phyloP scores from a whole-genome alignment of 2,797 vertebrate genomes.

The Antennarius maculatus region DNA sequence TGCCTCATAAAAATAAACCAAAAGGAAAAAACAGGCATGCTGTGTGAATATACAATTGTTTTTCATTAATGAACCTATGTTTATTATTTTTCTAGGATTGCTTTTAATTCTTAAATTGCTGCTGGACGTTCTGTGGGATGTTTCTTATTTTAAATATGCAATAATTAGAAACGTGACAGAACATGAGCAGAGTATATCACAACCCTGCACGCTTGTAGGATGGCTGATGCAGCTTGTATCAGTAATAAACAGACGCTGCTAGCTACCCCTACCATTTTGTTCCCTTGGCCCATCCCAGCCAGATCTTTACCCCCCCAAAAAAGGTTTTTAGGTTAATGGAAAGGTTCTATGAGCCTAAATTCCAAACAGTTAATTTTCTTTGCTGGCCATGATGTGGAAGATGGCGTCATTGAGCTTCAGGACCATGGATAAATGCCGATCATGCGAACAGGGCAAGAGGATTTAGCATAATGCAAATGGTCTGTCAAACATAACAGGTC shows the following conservation, averaged over 20 bases:
- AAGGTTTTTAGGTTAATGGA: constrained; percentile 6
- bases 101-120: constrained; percentile 1
- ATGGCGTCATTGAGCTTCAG: too few relatives aligned
- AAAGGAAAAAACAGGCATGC: constrained; percentile 37
- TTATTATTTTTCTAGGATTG: neutral
- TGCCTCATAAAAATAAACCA: constrained; percentile 62
- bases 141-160: constrained; percentile 38
- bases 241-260: constrained; percentile 74
- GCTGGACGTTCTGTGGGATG: constrained; percentile 13
- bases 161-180: constrained; percentile 42
- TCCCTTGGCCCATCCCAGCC: constrained; percentile 48
- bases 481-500: too few relatives aligned
- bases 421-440: too few relatives aligned
- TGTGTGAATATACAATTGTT: constrained; percentile 11
- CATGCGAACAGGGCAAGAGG: too few relatives aligned
- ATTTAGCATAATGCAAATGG: too few relatives aligned
- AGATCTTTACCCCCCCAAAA: constrained; percentile 36
- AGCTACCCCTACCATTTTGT: constrained; percentile 53
- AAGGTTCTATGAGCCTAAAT: too few relatives aligned
- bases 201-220: constrained; percentile 33
- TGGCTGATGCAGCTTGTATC: constrained; percentile 64
- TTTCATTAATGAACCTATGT: constrained; percentile 8
- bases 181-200: constrained; percentile 49
- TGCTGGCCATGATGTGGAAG: too few relatives aligned
- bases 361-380: too few relatives aligned